phyloP scores from a whole-genome alignment of 2,797 vertebrate genomes.

The Neosalanx taihuensis region DNA sequence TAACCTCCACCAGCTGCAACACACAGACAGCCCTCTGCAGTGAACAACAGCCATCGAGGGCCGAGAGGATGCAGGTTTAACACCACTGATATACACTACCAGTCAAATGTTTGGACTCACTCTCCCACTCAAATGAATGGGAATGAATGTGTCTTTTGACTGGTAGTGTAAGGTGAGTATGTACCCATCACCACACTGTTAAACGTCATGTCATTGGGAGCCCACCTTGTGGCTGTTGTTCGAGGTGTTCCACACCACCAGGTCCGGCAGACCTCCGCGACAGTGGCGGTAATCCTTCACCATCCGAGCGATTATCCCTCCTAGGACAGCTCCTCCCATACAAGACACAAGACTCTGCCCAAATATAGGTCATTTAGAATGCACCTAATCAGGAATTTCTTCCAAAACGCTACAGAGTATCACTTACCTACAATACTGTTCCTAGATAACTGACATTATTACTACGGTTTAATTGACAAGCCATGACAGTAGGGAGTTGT shows the following conservation, averaged over 20 bases:
- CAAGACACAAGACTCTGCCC: constrained; percentile 86
- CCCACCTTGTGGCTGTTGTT: constrained; percentile 79
- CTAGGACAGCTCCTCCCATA: constrained; percentile 85
- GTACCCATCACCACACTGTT: too few species aligned
- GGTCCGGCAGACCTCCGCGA: constrained; percentile 88
- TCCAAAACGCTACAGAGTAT: too few species aligned
- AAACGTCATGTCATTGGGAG: not conserved
- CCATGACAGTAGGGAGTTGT: not conserved
- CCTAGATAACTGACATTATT: too few species aligned
- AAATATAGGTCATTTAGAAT: constrained; percentile 1
- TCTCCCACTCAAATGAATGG: too few species aligned
- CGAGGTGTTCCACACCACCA: constrained; percentile 87
- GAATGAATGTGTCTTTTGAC: too few species aligned
- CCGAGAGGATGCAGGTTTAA: too few species aligned
- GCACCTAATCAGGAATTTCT: not conserved
- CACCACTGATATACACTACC: too few species aligned
- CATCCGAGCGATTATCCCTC: constrained; percentile 81
- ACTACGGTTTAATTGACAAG: not conserved
- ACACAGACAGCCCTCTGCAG: constrained; percentile 14
- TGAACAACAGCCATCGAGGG: not conserved
- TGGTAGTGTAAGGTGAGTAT: too few species aligned
- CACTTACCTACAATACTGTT: too few species aligned
- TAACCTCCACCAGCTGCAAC: constrained; percentile 92
- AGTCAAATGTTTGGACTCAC: too few species aligned
- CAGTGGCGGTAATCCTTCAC: constrained; percentile 86